Evolutionary conservation across 64 coral and sea anemone genomes (phyloP).

Genomic region (Stylophora pistillata): DNA sequence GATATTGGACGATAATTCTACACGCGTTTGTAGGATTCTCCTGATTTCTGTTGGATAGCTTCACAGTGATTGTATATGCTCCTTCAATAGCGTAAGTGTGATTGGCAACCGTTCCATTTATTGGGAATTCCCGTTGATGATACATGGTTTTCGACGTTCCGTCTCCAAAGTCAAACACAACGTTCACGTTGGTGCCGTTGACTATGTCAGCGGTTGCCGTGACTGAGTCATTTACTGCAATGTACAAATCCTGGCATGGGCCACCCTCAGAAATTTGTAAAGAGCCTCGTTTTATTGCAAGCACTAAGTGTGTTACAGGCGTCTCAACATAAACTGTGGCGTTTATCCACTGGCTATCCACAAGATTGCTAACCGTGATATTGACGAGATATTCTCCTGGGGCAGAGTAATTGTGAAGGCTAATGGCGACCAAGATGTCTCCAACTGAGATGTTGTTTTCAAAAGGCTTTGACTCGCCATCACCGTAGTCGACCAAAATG

Average conservation of each 20-base stretch:
- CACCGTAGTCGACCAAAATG: conserved; percentile 26
- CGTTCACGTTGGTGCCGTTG: conserved; percentile 52
- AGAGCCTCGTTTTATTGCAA: not conserved
- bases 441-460: conserved; percentile 24
- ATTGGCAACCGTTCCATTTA: conserved; percentile 1
- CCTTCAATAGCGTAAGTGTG: conserved; percentile 31
- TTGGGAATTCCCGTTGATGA: conserved; percentile 8
- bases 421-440: conserved; percentile 21
- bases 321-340: conserved; percentile 48
- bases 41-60: conserved; percentile 27
- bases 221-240: conserved; percentile 28
- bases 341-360: conserved; percentile 1
- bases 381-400: conserved; percentile 32
- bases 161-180: conserved; percentile 33
- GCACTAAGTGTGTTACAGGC: not conserved
- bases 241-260: conserved; percentile 5
- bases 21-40: not conserved
- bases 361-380: conserved; percentile 26
- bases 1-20: conserved; percentile 12
- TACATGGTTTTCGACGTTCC: not conserved
- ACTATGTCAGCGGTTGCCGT: not conserved
- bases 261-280: not conserved
- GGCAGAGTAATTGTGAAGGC: conserved; percentile 41
- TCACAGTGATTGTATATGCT: conserved; percentile 45
- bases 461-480: not conserved